These are phyloP conservation scores for Tachycineta bicolor DNA, from an alignment of 2,113 vertebrate genomes.

Conservation along the genomic window DNA sequence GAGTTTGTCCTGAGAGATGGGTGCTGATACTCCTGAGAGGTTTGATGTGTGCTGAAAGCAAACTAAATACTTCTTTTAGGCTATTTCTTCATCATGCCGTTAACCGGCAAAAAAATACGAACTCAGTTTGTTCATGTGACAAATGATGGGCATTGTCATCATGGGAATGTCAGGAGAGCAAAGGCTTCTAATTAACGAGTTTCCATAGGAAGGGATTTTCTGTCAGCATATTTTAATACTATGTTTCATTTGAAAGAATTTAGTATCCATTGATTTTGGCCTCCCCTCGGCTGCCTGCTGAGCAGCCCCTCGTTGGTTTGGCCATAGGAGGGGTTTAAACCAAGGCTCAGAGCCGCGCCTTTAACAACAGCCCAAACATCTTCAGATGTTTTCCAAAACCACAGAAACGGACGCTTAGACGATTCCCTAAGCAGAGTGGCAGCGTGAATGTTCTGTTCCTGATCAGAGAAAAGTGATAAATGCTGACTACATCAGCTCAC, in stretches of 20 bases:
- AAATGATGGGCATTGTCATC: background rate
- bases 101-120: background rate
- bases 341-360: background rate
- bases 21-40: background rate
- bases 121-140: background rate
- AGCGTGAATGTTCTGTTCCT: slow-evolving; percentile 13
- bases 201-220: background rate
- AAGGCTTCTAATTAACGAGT: background rate
- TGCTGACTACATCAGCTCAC: slow-evolving; percentile 57
- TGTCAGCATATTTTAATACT: background rate
- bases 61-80: background rate
- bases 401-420: fast-evolving
- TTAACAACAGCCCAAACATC: background rate
- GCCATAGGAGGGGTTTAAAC: background rate
- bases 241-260: background rate
- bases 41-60: background rate
- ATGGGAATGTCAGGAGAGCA: background rate
- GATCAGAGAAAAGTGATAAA: slow-evolving; percentile 67
- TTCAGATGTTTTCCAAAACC: background rate
- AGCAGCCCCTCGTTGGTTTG: background rate
- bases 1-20: background rate
- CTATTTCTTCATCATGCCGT: background rate
- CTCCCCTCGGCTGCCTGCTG: background rate
- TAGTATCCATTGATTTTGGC: background rate
- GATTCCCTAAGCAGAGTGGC: background rate